phyloP scores from a whole-genome alignment of 2,113 vertebrate species.

The Taxidea taxus region DNA sequence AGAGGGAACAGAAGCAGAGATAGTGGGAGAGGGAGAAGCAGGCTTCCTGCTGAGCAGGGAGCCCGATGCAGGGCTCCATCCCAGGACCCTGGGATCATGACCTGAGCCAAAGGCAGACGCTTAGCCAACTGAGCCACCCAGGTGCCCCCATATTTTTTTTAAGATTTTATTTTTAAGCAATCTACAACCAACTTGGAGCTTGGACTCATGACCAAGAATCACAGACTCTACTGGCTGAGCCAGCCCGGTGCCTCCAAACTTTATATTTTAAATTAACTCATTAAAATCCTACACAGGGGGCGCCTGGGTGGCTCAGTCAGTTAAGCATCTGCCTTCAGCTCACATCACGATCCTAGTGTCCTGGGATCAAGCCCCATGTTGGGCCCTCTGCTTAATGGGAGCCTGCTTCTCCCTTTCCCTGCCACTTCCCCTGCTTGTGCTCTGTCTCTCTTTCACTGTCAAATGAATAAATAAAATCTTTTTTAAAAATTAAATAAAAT shows the following conservation, averaged over 20 bases:
- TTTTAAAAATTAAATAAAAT: not conserved
- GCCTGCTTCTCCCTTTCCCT: not conserved
- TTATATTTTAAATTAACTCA: not conserved
- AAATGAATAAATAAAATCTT: not conserved
- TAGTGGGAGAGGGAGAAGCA: too few species aligned
- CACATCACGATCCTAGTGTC: not conserved
- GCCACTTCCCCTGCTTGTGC: not conserved
- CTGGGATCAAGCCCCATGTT: not conserved
- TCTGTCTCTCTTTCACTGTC: not conserved
- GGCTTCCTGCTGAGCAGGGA: too few species aligned
- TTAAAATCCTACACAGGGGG: not conserved
- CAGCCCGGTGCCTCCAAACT: not conserved
- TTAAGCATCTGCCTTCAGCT: not conserved
- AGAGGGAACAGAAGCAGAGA: too few species aligned
- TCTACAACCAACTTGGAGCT: not conserved
- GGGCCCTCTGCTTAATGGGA: not conserved
- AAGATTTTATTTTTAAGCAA: not conserved
- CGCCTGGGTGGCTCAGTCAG: not conserved
- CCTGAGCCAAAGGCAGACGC: too few species aligned
- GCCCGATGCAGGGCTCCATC: too few species aligned
- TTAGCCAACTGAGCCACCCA: too few species aligned
- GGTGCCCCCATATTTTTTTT: not conserved
- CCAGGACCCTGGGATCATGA: too few species aligned
- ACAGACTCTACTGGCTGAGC: not conserved
- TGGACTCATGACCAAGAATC: not conserved